Evolutionary conservation across 2,797 vertebrate genomes (phyloP).

Genomic region (Microctenopoma stevenorrisi): DNA sequence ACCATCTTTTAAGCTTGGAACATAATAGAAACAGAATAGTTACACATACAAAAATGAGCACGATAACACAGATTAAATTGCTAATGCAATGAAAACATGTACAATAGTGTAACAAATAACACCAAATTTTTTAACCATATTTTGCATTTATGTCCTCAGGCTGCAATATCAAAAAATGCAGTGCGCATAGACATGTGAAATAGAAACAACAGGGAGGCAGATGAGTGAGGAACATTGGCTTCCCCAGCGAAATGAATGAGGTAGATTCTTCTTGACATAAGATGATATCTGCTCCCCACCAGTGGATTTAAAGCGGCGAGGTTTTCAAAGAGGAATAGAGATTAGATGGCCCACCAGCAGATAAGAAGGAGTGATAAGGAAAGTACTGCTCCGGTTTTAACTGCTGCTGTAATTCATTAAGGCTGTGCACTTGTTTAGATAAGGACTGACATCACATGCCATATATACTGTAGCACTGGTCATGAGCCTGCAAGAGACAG

Average conservation of each 20-base stretch:
- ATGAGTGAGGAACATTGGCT: slow-evolving; percentile 55
- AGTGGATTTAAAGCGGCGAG: slow-evolving; percentile 58
- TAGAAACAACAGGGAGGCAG: slow-evolving; percentile 25
- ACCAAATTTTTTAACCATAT: slow-evolving; percentile 15
- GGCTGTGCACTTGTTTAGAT: slow-evolving; percentile 13
- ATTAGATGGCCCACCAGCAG: slow-evolving; percentile 54
- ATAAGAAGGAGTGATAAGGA: slow-evolving; percentile 50
- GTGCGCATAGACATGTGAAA: slow-evolving; percentile 25
- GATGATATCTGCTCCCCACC: slow-evolving; percentile 62
- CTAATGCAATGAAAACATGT: slow-evolving; percentile 1
- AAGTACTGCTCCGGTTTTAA: slow-evolving; percentile 36
- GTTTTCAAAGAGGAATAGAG: slow-evolving; percentile 47
- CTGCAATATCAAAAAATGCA: slow-evolving; percentile 7
- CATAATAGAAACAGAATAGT: slow-evolving; percentile 30
- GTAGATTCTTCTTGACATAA: slow-evolving; percentile 62
- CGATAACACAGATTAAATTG: slow-evolving; percentile 17
- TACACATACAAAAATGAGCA: slow-evolving; percentile 18
- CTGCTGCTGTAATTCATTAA: slow-evolving; percentile 16
- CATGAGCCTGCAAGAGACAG: not conserved
- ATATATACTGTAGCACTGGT: too few species aligned
- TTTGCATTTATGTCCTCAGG: slow-evolving; percentile 18
- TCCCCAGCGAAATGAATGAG: slow-evolving; percentile 62
- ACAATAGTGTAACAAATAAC: not conserved
- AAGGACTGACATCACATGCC: slow-evolving; percentile 9
- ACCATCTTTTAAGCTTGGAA: slow-evolving; percentile 27